Base-by-base conservation (phyloP, 2,113 vertebrate species). In the Cyprinodon brontotheroides region DNA sequence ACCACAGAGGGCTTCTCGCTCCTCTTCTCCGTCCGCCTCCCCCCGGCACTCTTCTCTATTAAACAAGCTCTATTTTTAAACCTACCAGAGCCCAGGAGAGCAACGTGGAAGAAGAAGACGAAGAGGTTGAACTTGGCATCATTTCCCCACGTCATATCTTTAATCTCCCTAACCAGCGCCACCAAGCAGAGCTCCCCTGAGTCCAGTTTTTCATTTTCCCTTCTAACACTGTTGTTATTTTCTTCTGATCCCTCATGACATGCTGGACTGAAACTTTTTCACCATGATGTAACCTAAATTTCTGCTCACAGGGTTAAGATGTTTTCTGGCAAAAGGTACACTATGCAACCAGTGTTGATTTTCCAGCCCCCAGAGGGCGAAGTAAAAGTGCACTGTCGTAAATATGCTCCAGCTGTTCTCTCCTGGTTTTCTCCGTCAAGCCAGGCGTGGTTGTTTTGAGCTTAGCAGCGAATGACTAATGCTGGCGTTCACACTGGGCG, bases 1-100 rank as follows among this genome's bases (percentile, higher is more conserved):
- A 75, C 82, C 89, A 79, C 80, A 61, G 85, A 90, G 89, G 88
- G 81, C 72, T 86, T 82, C 70, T 80, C 41, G 4, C 74, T 75
- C 83, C 57, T 70, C 81, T 83, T 75, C 72, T 71, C 80, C 77
- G 69, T 73, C 78, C 83, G 70, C 85, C 88, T 66, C 84, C 73
- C 87, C 64, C 84, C 80, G 81, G 87, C 86, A 89, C 85, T 77
- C 76, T 66, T 80, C 89, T 87, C 85, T 77, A 90, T 91, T 90
- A 92, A 84, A 88, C 86, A 87, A 60, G 77, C 80, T 89, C 90
- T 92, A 93, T 93, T 93, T 93, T 90, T 92, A 91, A 87, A 90
- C 79, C 79, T 66, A 61, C 70, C 15, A 20, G 77, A 77, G 71
- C 78, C 80, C 80, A 8, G 13, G 78, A 87, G 89, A 78, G 77